Evolutionary conservation across 2,888 invertebrate genomes (phyloP).

Genomic region (Apantesis nais): DNA sequence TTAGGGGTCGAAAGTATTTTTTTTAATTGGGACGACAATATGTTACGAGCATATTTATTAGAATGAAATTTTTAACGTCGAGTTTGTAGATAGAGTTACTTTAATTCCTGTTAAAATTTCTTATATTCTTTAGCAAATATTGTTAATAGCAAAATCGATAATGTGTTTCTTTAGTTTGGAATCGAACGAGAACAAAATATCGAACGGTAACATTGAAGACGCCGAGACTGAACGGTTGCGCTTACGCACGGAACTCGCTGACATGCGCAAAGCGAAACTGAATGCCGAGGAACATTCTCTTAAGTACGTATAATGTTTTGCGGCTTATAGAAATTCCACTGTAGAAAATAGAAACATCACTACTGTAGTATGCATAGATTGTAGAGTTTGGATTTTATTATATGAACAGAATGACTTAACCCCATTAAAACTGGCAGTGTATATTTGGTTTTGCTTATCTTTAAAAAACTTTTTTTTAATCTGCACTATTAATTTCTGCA

Average conservation of each 20-base stretch:
- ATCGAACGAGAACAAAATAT: constrained; percentile 65
- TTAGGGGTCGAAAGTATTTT: background rate
- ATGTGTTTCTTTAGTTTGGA: constrained; percentile 58
- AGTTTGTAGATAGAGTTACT: background rate
- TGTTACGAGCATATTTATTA: background rate
- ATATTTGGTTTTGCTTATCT: too few relatives aligned
- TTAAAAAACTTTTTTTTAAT: background rate
- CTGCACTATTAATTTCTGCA: background rate
- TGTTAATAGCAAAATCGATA: constrained; percentile 15
- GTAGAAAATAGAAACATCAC: constrained; percentile 20
- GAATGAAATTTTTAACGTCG: background rate
- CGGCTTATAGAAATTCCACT: constrained; percentile 20
- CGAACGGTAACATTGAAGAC: constrained; percentile 72
- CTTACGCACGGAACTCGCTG: constrained; percentile 84
- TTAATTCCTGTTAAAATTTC: background rate
- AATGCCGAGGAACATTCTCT: constrained; percentile 85
- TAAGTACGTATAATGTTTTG: constrained; percentile 76
- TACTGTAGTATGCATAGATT: constrained; percentile 1
- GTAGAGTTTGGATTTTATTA: background rate
- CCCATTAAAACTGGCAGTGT: background rate
- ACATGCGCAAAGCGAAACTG: constrained; percentile 84
- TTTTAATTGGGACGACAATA: background rate
- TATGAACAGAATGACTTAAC: constrained; percentile 1
- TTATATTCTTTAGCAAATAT: background rate
- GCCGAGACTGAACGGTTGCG: constrained; percentile 83